A percentile compares a stretch with the other conserved stretches of the same genome.
These are phyloP conservation scores for Corydoras maculifer DNA, from an alignment of 2,113 vertebrate genomes.

Conservation along the genomic window DNA sequence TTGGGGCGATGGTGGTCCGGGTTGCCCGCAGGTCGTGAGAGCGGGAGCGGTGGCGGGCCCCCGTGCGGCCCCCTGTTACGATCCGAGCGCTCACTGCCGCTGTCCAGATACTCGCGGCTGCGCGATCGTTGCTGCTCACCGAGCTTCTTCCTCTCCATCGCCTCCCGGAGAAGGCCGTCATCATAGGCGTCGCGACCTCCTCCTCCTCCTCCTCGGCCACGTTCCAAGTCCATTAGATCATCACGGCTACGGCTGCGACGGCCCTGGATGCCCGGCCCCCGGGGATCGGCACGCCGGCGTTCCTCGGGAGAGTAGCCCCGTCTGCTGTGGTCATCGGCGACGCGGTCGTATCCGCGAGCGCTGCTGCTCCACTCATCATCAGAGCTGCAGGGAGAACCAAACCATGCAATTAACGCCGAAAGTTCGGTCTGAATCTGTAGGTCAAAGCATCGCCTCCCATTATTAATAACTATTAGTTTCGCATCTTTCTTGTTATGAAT, in stretches of 20 bases:
- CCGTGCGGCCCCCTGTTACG: conserved; percentile 54
- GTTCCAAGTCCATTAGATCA: conserved; percentile 67
- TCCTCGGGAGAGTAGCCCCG: conserved; percentile 61
- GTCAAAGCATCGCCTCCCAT: too few species aligned
- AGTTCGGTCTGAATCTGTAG: neutral
- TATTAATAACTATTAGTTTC: too few species aligned
- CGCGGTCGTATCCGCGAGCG: conserved; percentile 47
- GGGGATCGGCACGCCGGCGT: conserved; percentile 31
- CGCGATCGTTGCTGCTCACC: conserved; percentile 64
- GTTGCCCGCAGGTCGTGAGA: conserved; percentile 53
- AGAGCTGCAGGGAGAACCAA: conserved; percentile 46
- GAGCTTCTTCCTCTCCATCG: conserved; percentile 71
- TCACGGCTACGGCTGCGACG: conserved; percentile 77
- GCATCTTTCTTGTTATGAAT: too few species aligned
- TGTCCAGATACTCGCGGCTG: conserved; percentile 68
- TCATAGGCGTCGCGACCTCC: conserved; percentile 63
- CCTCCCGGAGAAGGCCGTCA: conserved; percentile 72
- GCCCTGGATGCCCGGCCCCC: conserved; percentile 41
- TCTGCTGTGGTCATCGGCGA: conserved; percentile 54
- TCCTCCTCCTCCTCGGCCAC: conserved; percentile 38
- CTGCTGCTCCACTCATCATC: conserved; percentile 66
- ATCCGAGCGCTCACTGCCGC: conserved; percentile 57
- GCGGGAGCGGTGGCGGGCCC: conserved; percentile 60
- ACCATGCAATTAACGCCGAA: too few species aligned
- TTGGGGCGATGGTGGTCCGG: conserved; percentile 45